These are phyloP conservation scores for Oophaga sylvatica DNA, from an alignment of 2,797 vertebrate genomes.

Conservation along the genomic window DNA sequence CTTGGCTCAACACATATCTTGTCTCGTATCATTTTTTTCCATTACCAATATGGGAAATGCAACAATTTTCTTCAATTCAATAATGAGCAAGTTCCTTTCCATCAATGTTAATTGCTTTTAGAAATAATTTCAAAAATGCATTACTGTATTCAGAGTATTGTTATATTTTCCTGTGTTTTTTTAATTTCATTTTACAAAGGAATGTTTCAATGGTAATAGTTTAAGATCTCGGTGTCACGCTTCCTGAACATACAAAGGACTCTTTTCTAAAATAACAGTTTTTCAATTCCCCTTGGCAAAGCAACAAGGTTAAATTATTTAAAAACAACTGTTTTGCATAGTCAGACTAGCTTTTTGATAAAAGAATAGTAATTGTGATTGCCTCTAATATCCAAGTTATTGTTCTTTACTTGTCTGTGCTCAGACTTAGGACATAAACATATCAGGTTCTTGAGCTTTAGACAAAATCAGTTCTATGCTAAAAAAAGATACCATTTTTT, in stretches of 20 bases:
- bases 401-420: background rate
- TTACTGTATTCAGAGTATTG: constrained; percentile 56
- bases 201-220: constrained; percentile 61
- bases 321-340: constrained; percentile 55
- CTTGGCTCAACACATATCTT: constrained; percentile 22
- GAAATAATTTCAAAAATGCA: constrained; percentile 54
- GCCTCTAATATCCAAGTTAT: constrained; percentile 8
- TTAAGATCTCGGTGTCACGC: constrained; percentile 53
- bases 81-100: background rate
- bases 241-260: constrained; percentile 61
- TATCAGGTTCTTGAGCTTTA: background rate
- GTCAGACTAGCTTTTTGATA: constrained; percentile 40
- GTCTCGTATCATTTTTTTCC: background rate
- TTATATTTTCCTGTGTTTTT: constrained; percentile 48
- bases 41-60: background rate
- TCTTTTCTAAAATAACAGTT: constrained; percentile 57
- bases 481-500: background rate
- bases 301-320: constrained; percentile 48
- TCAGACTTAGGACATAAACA: background rate
- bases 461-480: background rate
- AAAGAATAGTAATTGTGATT: constrained; percentile 17
- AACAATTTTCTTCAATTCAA: background rate
- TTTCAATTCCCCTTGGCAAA: constrained; percentile 50
- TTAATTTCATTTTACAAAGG: constrained; percentile 51
- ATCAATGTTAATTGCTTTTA: constrained; percentile 44